phyloP scores from a whole-genome alignment of 1,140 invertebrate genomes.

The Cotesia typhae region DNA sequence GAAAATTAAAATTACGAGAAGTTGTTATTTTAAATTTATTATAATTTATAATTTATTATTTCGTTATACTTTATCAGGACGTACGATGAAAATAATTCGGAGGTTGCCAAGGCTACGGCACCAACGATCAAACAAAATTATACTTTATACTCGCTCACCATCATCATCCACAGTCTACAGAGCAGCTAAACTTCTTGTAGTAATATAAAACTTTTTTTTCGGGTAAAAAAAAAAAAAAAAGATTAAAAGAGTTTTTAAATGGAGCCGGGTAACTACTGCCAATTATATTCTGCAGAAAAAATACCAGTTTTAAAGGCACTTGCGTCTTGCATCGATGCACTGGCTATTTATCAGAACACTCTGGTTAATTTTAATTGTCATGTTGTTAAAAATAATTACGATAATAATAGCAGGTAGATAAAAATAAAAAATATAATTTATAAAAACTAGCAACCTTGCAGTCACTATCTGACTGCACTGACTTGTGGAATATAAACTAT shows the following conservation, averaged over 20 bases:
- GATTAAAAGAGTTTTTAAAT: slow-evolving; percentile 25
- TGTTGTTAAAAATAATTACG: neutral
- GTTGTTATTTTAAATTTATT: neutral
- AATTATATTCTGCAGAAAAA: slow-evolving; percentile 33
- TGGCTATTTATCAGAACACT: slow-evolving; percentile 55
- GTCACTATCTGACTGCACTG: too few species aligned
- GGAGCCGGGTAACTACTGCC: slow-evolving; percentile 3
- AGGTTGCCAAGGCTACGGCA: slow-evolving; percentile 1
- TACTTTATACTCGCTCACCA: too few species aligned
- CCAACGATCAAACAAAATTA: slow-evolving; percentile 25
- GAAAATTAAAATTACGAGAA: neutral
- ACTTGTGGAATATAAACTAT: too few species aligned
- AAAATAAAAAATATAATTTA: neutral
- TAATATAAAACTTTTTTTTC: slow-evolving; percentile 4
- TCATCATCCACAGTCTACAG: too few species aligned
- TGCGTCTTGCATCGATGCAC: slow-evolving; percentile 54
- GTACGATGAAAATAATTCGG: neutral
- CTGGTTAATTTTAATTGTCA: slow-evolving; percentile 44
- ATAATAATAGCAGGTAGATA: neutral
- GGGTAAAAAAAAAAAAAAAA: neutral
- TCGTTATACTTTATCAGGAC: neutral
- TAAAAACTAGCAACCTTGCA: too few species aligned
- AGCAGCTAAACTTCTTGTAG: neutral
- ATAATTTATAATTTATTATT: slow-evolving; percentile 2
- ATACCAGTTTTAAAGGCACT: slow-evolving; percentile 48